Evolutionary conservation across 2,113 vertebrate genomes (phyloP).

Genomic region (Anarhynchus alexandrinus): DNA sequence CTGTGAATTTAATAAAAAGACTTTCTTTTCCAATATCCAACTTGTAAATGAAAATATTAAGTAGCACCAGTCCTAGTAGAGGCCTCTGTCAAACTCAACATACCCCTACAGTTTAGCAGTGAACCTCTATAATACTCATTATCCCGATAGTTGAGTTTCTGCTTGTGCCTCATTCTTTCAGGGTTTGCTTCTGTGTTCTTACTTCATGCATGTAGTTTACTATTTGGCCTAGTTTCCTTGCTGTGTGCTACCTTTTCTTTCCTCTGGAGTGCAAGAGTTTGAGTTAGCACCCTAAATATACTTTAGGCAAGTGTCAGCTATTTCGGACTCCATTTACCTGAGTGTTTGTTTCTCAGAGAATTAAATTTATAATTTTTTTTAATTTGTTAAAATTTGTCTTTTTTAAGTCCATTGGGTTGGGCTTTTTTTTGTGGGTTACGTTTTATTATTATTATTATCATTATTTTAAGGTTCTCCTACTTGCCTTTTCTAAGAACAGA

Average conservation of each 20-base stretch:
- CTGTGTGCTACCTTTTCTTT: neutral
- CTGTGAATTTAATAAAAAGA: neutral
- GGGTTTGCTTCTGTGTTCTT: neutral
- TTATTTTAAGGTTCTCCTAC: neutral
- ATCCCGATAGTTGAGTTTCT: accelerated
- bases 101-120: neutral
- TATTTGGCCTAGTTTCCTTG: neutral
- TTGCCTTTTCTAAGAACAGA: neutral
- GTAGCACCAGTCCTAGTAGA: neutral
- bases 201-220: neutral
- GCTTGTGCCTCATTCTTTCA: neutral
- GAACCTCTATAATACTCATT: neutral
- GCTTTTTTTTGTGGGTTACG: neutral
- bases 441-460: neutral
- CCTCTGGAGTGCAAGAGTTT: neutral
- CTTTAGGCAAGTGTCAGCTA: neutral
- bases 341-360: neutral
- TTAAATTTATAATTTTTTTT: too few relatives aligned
- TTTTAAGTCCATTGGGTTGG: neutral
- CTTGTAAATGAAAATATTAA: neutral
- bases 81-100: neutral
- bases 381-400: neutral
- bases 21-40: neutral
- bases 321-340: neutral
- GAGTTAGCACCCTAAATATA: neutral